A percentile compares a stretch with the other conserved stretches of the same genome.
phyloP scores from a whole-genome alignment of 2,113 vertebrate species.

The Toxotes chatareus region DNA sequence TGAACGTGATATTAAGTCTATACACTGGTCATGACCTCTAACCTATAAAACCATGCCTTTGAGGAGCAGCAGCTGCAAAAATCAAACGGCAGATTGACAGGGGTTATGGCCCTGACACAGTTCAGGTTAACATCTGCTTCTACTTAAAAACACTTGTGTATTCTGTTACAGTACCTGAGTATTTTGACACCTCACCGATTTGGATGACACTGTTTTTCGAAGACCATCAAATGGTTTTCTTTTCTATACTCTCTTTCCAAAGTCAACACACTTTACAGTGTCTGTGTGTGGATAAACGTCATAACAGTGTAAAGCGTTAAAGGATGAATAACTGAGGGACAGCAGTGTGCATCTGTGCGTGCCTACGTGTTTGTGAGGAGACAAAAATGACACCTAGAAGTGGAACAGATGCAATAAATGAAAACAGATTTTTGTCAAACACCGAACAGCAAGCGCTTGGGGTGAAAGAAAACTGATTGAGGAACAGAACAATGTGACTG shows the following conservation, averaged over 20 bases:
- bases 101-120: slow-evolving; percentile 26
- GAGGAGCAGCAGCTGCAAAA: slow-evolving; percentile 49
- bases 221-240: slow-evolving; percentile 22
- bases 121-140: slow-evolving; percentile 48
- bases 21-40: slow-evolving; percentile 10
- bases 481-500: slow-evolving; percentile 34
- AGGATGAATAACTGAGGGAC: slow-evolving; percentile 14
- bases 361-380: slow-evolving; percentile 3
- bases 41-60: slow-evolving; percentile 45
- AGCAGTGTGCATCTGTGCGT: slow-evolving; percentile 8
- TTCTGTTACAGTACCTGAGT: slow-evolving; percentile 69
- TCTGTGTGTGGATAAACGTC: slow-evolving; percentile 8
- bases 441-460: slow-evolving; percentile 12
- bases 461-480: slow-evolving; percentile 33
- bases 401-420: background rate
- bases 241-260: slow-evolving; percentile 8
- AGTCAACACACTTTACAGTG: slow-evolving; percentile 20
- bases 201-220: slow-evolving; percentile 27
- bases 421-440: slow-evolving; percentile 5
- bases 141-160: slow-evolving; percentile 37
- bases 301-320: slow-evolving; percentile 16
- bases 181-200: slow-evolving; percentile 43
- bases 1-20: slow-evolving; percentile 33
- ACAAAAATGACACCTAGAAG: background rate
- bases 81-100: slow-evolving; percentile 48